Conservation (phyloP, 2,888 invertebrate species). For the Lithosia quadra region DNA sequence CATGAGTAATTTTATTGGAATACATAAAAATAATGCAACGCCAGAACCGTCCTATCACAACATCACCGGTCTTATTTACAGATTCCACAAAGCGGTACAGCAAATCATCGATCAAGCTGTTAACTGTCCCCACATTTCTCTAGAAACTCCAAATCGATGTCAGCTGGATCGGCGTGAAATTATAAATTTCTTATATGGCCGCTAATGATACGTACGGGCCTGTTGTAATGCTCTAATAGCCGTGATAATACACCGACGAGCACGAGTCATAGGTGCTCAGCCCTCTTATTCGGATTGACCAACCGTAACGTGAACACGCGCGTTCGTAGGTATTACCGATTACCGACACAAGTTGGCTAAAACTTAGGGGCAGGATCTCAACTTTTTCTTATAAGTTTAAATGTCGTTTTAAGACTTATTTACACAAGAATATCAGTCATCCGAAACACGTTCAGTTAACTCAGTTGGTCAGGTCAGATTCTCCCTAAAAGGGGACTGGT, state of each 20-base stretch:
- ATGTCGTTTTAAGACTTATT: too few relatives aligned
- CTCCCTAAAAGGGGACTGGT: neutral
- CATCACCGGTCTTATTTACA: neutral
- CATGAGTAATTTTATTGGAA: neutral
- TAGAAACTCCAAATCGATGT: constrained; percentile 13
- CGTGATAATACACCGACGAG: constrained; percentile 30
- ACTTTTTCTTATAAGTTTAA: neutral
- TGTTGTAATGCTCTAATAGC: constrained; percentile 47
- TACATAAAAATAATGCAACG: neutral
- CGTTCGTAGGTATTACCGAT: neutral
- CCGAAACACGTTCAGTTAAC: neutral
- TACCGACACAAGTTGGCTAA: neutral
- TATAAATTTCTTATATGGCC: constrained; percentile 58
- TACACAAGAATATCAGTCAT: neutral
- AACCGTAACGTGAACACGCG: neutral
- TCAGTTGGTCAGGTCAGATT: neutral
- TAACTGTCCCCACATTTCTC: constrained; percentile 11
- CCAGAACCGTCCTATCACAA: neutral
- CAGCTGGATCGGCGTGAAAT: constrained; percentile 52
- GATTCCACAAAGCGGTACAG: neutral
- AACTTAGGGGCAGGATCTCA: neutral
- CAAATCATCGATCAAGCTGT: constrained; percentile 1
- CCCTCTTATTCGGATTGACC: neutral
- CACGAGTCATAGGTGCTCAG: neutral
- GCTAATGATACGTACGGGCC: constrained; percentile 51